These are phyloP conservation scores for Acanthiza pusilla DNA, from an alignment of 2,797 vertebrate species.

Conservation along the genomic window DNA sequence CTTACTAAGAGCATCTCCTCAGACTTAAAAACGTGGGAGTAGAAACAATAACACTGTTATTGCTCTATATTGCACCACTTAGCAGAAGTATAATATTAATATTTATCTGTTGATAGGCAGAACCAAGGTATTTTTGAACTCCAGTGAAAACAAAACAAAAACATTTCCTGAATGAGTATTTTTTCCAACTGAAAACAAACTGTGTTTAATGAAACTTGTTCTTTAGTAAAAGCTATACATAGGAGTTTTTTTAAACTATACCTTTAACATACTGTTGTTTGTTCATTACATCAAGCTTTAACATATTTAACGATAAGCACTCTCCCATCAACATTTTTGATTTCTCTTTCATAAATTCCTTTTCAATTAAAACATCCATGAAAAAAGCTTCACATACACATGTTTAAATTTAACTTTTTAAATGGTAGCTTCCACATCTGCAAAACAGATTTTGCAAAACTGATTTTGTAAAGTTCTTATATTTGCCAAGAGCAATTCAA, in stretches of 20 bases:
- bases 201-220: background rate
- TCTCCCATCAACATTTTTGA: background rate
- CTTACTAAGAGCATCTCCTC: background rate
- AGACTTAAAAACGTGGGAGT: background rate
- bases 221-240: background rate
- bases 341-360: background rate
- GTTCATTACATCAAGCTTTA: background rate
- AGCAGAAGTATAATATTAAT: background rate
- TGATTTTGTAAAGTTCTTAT: conserved; percentile 31
- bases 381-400: background rate
- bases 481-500: conserved; percentile 69
- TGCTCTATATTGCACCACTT: background rate
- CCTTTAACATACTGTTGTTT: background rate
- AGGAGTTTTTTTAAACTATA: background rate
- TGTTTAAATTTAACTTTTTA: conserved; percentile 62
- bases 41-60: background rate
- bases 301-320: background rate
- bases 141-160: background rate
- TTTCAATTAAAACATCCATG: background rate
- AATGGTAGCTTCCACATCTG: conserved; percentile 79
- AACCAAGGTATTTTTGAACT: background rate
- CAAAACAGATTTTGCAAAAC: conserved; percentile 76
- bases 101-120: background rate
- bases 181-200: background rate
- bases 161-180: background rate